Evolutionary conservation across 2,113 vertebrate species (phyloP), one percentile per base, ranked within the genome.

Genomic region (Trichechus manatus): DNA sequence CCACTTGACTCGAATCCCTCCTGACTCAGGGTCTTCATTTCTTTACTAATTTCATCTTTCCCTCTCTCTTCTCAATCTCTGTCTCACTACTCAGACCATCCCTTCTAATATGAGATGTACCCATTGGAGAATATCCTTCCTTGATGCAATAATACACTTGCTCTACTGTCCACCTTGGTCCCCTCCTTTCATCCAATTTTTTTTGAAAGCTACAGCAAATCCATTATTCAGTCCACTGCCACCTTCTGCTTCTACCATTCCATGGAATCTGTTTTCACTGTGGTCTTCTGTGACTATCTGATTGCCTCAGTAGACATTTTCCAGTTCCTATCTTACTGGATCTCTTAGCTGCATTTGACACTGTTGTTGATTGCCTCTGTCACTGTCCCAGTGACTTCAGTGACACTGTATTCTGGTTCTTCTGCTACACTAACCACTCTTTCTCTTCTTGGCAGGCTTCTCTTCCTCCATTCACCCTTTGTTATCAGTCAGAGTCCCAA

Each of bases 1-100:
- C 3, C n/a, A 10, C 1, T 10, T 86, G 74, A 72, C 23, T 11
- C 1, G 11, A 63, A 50, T 53, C 47, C 90, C 53, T 87, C 6
- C n/a, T 47, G 14, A 47, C 36, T 86, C 15, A 44, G 59, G 23
- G 14, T 94, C 56, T 82, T 96, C 39, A 20, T 87, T 93, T 96
- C 20, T 87, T 96, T 20, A 42, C 0, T 61, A 20, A 63, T 75
- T 22, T 44, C 17, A 14, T 31, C 10, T 68, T 53, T 50, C 61
- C 59, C 70, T 61, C 17, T 5, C 5, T 64, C 19, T 53, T 42
- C 29, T 79, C 47, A 75, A n/a, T 9, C 23, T 39, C 31, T n/a
- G 5, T 75, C 20, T 84, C 4, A 81, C 3, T 70, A 1, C 44
- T 39, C 15, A 9, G 17, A 63, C 87, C 64, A 23, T 66, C 17